These are phyloP conservation scores for Neodiprion lecontei DNA, from an alignment of 1,140 invertebrate species.

Conservation along the genomic window DNA sequence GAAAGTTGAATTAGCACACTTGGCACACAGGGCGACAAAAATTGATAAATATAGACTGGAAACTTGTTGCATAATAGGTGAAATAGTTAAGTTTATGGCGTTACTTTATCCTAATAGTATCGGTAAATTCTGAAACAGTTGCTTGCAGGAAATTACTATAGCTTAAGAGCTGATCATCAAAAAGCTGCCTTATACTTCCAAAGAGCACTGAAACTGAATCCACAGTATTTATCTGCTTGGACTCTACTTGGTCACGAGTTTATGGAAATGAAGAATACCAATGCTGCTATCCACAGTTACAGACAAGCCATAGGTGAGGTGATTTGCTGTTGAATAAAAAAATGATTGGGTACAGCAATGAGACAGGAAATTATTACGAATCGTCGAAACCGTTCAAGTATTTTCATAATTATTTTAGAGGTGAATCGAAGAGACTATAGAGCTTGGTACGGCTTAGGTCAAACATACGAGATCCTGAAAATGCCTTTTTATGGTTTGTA, in stretches of 20 bases:
- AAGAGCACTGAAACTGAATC: constrained; percentile 92
- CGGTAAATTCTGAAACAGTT: background rate
- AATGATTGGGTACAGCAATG: background rate
- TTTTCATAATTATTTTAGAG: constrained; percentile 67
- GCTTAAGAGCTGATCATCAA: constrained; percentile 93
- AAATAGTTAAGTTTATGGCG: constrained; percentile 35
- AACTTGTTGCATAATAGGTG: constrained; percentile 98
- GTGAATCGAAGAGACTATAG: constrained; percentile 93
- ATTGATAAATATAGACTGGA: constrained; percentile 98
- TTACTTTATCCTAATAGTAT: too few species aligned
- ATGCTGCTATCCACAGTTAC: constrained; percentile 96
- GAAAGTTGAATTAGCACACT: constrained; percentile 88
- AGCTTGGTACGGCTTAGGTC: constrained; percentile 98
- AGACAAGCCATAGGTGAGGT: constrained; percentile 89
- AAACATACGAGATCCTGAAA: constrained; percentile 98
- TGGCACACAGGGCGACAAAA: constrained; percentile 91
- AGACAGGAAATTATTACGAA: background rate
- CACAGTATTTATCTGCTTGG: constrained; percentile 94
- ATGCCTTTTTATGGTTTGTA: constrained; percentile 95
- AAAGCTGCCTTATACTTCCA: constrained; percentile 98
- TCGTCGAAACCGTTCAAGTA: too few species aligned
- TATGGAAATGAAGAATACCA: constrained; percentile 98
- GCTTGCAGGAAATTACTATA: constrained; percentile 94
- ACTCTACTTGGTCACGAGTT: constrained; percentile 99
- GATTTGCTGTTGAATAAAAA: background rate